These are phyloP conservation scores for Calyptommatus sinebrachiatus DNA, from an alignment of 2,113 vertebrate genomes.

Conservation along the genomic window DNA sequence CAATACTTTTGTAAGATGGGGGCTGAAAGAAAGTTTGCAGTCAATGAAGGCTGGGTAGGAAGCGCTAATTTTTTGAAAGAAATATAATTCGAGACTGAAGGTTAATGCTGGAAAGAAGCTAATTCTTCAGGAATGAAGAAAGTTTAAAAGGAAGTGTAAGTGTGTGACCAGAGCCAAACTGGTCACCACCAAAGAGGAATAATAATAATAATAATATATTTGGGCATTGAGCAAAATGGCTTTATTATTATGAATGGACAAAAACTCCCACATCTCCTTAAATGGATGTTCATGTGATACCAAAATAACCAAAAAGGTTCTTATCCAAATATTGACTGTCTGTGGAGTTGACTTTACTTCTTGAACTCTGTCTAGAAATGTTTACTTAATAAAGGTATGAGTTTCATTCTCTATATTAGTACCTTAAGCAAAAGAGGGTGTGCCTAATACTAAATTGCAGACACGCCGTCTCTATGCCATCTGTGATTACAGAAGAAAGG, in stretches of 20 bases:
- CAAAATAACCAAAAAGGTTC: neutral
- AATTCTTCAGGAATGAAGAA: neutral
- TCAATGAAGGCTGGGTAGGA: neutral
- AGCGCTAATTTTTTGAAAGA: neutral
- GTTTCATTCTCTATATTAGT: neutral
- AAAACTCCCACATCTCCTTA: slow-evolving; percentile 10
- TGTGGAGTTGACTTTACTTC: neutral
- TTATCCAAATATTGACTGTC: slow-evolving; percentile 18
- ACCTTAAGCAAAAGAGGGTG: neutral
- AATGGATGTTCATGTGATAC: neutral
- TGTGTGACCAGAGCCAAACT: too few species aligned
- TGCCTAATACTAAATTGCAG: neutral
- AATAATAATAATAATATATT: too few species aligned
- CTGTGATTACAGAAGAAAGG: neutral
- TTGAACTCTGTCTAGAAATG: neutral
- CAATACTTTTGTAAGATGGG: slow-evolving; percentile 9
- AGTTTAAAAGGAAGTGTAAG: neutral
- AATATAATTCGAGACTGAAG: neutral
- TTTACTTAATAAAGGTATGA: slow-evolving; percentile 2
- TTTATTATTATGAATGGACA: neutral
- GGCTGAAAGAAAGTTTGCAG: slow-evolving; percentile 12
- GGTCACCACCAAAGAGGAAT: neutral
- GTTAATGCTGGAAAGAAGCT: neutral
- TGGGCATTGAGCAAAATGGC: neutral
- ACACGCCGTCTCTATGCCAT: neutral